A percentile compares a stretch with the other conserved stretches of the same genome.
Evolutionary conservation across 2,797 vertebrate genomes (phyloP).

Genomic region (Selene dorsalis): DNA sequence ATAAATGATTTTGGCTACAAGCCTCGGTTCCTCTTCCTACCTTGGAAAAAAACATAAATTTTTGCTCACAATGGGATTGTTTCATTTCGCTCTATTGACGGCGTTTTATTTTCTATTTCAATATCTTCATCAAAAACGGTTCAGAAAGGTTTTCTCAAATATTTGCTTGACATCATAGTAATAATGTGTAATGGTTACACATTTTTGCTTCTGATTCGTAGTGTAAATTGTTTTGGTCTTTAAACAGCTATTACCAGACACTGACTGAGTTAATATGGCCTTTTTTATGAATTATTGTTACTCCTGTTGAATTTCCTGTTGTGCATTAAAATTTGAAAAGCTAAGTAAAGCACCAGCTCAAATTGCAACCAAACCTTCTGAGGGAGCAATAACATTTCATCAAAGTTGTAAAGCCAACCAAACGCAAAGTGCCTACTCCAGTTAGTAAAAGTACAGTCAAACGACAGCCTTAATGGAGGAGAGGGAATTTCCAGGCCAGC

Average conservation of each 20-base stretch:
- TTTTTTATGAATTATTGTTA: slow-evolving; percentile 45
- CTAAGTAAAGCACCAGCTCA: slow-evolving; percentile 27
- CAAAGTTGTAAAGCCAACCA: slow-evolving; percentile 23
- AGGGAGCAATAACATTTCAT: slow-evolving; percentile 53
- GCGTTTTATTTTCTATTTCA: slow-evolving; percentile 8
- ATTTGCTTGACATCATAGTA: slow-evolving; percentile 9
- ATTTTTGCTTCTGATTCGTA: slow-evolving; percentile 22
- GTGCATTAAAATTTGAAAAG: slow-evolving; percentile 45
- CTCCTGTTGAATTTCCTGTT: slow-evolving; percentile 35
- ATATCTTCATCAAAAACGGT: slow-evolving; percentile 4
- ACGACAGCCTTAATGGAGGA: slow-evolving; percentile 17
- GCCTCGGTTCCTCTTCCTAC: slow-evolving; percentile 7
- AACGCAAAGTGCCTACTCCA: slow-evolving; percentile 19
- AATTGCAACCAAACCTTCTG: slow-evolving; percentile 21
- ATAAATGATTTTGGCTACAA: slow-evolving; percentile 71
- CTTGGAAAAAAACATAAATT: not conserved
- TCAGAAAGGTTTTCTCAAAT: slow-evolving; percentile 1
- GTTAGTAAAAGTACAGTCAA: slow-evolving; percentile 33
- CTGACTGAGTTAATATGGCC: slow-evolving; percentile 39
- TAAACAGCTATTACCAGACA: slow-evolving; percentile 45
- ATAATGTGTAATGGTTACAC: slow-evolving; percentile 28
- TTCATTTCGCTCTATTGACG: slow-evolving; percentile 4
- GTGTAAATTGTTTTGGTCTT: slow-evolving; percentile 39
- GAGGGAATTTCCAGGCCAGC: slow-evolving; percentile 1
- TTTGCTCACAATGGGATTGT: slow-evolving; percentile 4